Base-by-base conservation (phyloP, 2,113 vertebrate genomes). In the Campylorhamphus procurvoides region DNA sequence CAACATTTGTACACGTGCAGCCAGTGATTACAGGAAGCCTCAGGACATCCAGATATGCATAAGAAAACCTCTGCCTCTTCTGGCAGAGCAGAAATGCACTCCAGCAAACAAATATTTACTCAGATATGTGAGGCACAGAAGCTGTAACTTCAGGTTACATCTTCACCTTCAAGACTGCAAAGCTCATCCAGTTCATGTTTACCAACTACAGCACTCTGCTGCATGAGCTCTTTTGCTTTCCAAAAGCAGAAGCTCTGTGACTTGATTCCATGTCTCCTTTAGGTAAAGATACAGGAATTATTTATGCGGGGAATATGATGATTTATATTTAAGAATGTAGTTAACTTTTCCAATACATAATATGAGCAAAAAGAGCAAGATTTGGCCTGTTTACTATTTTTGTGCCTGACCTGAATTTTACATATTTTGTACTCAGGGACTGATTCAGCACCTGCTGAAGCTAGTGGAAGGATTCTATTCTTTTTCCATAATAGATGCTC, bases 41-140 rank as follows among this genome's bases (percentile, higher is more conserved):
- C 74, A 93, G 47, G 53, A 72, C 35, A 89, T 50, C 55, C 86
- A 97, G 68, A 92, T 24, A 40, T 19, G 47, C 64, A 44, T 33
- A 87, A 78, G 62, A 79, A 87, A 87, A 18, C 18, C 53, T 92
- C 73, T 71, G 31, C 84, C 40, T 94, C 46, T 89, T 89, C 87
- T 91, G 60, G 58, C 69, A 94, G 83, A 83, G 49, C 7, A 95
- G 71, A 93, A 94, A 69, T 55, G 50, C 39, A 73, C 55, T 82
- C 84, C 53, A 89, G n/a, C 6, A 94, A 84, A 64, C 33, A 95
- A 94, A 94, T 95, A 94, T 96, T 95, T 96, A 80, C 89, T 73
- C 75, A 85, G 14, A 76, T 83, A 40, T 63, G 28, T 82, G 87
- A 96, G 53, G 93, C 59, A 81, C 28, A 89, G 22, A 52, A 72